Evolutionary conservation across 2,797 vertebrate species (phyloP).

Genomic region (Rhyacichthys aspro): DNA sequence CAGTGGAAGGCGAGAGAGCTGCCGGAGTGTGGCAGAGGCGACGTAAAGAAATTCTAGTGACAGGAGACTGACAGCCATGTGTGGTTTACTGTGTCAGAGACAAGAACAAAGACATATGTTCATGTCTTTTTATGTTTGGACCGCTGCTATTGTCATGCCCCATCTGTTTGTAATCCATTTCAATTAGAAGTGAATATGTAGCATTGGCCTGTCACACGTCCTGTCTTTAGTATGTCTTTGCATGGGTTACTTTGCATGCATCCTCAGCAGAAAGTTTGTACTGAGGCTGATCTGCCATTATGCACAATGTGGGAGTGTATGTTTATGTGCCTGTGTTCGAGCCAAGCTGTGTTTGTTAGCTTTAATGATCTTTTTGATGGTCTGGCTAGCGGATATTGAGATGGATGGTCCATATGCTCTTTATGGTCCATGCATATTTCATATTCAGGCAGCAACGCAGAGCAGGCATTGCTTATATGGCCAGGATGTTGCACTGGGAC

Average conservation of each 20-base stretch:
- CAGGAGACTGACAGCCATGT: constrained; percentile 41
- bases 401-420: constrained; percentile 81
- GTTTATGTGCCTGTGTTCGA: constrained; percentile 66
- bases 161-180: constrained; percentile 47
- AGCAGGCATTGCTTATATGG: constrained; percentile 69
- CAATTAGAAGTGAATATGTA: constrained; percentile 39
- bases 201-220: constrained; percentile 24
- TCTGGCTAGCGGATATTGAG: constrained; percentile 74
- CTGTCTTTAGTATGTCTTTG: background rate
- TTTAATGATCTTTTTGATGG: constrained; percentile 80
- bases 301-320: constrained; percentile 70
- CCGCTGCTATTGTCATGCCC: constrained; percentile 14
- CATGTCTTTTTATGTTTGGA: constrained; percentile 16
- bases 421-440: constrained; percentile 81
- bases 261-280: constrained; percentile 71
- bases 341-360: constrained; percentile 58
- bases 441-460: constrained; percentile 72
- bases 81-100: constrained; percentile 4
- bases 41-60: constrained; percentile 50
- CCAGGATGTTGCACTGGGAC: constrained; percentile 72
- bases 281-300: constrained; percentile 76
- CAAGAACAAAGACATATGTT: constrained; percentile 26
- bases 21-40: constrained; percentile 58
- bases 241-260: constrained; percentile 43
- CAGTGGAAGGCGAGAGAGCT: constrained; percentile 55